Evolutionary conservation across 2,888 invertebrate species (phyloP).

Genomic region (Euplagia quadripunctaria): DNA sequence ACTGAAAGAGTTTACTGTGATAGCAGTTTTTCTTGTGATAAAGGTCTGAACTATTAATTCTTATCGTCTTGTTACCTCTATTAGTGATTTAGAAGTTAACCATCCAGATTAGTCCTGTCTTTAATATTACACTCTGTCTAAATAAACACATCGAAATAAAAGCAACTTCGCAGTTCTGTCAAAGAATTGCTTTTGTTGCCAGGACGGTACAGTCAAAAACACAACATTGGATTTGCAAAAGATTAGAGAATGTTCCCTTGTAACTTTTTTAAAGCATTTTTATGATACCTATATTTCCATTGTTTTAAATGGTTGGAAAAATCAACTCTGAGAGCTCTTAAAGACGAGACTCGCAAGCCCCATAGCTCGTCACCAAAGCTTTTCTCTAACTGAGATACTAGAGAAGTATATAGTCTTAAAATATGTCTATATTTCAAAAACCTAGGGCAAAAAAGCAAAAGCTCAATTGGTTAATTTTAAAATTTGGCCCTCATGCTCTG

Average conservation of each 20-base stretch:
- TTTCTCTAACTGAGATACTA: neutral
- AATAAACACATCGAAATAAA: slow-evolving; percentile 46
- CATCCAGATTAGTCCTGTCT: neutral
- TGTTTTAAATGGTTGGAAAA: too few relatives aligned
- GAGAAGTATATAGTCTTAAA: neutral
- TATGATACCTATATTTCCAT: neutral
- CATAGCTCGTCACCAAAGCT: neutral
- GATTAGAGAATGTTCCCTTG: neutral
- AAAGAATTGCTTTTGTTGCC: slow-evolving; percentile 37
- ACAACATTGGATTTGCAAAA: neutral
- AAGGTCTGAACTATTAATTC: too few relatives aligned
- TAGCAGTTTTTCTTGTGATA: neutral
- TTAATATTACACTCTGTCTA: slow-evolving; percentile 23
- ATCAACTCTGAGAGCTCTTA: neutral
- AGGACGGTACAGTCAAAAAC: slow-evolving; percentile 9
- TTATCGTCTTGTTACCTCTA: too few relatives aligned
- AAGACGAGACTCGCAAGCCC: neutral
- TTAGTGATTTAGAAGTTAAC: neutral
- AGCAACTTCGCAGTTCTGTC: slow-evolving; percentile 39
- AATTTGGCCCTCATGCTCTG: neutral
- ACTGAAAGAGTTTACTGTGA: slow-evolving; percentile 3
- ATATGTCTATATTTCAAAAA: neutral
- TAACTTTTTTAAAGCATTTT: neutral
- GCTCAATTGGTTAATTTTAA: neutral
- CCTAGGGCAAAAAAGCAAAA: neutral